Conservation (phyloP, 2,113 vertebrate species). For the Brachypodius melanocephalos region DNA sequence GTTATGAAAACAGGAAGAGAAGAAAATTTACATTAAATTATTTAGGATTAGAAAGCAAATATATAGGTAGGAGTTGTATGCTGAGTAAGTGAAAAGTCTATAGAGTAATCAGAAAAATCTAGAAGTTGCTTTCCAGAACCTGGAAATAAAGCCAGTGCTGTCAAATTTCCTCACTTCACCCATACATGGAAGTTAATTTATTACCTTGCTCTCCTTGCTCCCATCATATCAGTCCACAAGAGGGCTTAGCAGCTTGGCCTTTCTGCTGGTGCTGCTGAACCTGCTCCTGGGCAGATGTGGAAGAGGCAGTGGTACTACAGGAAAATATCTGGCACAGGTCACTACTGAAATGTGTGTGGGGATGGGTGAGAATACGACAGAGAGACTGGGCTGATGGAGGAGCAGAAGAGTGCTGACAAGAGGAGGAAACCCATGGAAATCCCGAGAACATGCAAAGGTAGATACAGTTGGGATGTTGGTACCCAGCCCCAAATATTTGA, state of each 20-base stretch:
- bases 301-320: not conserved
- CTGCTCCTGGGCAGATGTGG: not conserved
- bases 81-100: not conserved
- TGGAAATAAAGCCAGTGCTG: not conserved
- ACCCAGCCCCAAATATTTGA: not conserved
- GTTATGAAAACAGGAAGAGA: not conserved
- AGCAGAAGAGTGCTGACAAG: not conserved
- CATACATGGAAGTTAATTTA: not conserved
- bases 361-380: not conserved
- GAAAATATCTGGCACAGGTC: not conserved
- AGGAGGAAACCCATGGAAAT: not conserved
- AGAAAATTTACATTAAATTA: not conserved
- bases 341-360: rapidly evolving
- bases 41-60: not conserved
- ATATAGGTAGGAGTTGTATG: not conserved
- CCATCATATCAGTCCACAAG: not conserved
- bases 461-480: not conserved
- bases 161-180: not conserved
- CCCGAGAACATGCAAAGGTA: not conserved
- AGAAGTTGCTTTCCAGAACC: not conserved
- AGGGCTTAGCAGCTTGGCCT: conserved; percentile 18
- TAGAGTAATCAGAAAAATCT: not conserved
- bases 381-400: not conserved
- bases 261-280: not conserved
- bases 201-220: not conserved